phyloP scores from a whole-genome alignment of 2,113 vertebrate genomes.

The Panthera uncia region DNA sequence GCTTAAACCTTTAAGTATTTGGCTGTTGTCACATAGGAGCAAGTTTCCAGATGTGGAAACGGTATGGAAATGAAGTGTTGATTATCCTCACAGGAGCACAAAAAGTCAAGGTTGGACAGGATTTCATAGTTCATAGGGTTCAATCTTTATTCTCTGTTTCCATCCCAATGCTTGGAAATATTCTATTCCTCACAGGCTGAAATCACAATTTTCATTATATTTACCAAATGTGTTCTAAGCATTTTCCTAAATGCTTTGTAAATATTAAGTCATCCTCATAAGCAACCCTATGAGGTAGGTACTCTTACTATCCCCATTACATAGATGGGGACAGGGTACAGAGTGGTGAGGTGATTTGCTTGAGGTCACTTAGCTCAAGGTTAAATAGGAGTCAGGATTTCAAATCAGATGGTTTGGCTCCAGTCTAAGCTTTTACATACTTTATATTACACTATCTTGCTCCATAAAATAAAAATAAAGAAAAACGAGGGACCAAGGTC shows the following conservation, averaged over 20 bases:
- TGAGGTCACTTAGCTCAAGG: not conserved
- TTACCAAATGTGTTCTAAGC: not conserved
- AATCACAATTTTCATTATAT: not conserved
- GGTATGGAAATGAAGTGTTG: not conserved
- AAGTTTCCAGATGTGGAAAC: slow-evolving; percentile 5
- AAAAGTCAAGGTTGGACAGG: not conserved
- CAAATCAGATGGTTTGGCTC: not conserved
- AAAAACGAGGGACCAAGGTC: not conserved
- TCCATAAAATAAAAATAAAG: not conserved
- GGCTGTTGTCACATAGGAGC: not conserved
- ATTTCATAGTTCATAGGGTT: not conserved
- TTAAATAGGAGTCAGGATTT: not conserved
- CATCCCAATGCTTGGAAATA: not conserved
- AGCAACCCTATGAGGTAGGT: not conserved
- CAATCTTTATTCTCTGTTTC: slow-evolving; percentile 34
- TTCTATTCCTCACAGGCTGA: not conserved
- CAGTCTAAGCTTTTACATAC: not conserved
- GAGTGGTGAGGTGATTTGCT: not conserved
- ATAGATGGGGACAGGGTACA: not conserved
- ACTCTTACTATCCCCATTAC: not conserved
- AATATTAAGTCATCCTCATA: not conserved
- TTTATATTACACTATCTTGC: not conserved
- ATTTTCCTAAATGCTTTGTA: not conserved
- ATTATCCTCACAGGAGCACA: not conserved
- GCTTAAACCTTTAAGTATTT: slow-evolving; percentile 10